Base-by-base conservation (phyloP, 2,113 vertebrate species). In the Rhodinocichla rosea region DNA sequence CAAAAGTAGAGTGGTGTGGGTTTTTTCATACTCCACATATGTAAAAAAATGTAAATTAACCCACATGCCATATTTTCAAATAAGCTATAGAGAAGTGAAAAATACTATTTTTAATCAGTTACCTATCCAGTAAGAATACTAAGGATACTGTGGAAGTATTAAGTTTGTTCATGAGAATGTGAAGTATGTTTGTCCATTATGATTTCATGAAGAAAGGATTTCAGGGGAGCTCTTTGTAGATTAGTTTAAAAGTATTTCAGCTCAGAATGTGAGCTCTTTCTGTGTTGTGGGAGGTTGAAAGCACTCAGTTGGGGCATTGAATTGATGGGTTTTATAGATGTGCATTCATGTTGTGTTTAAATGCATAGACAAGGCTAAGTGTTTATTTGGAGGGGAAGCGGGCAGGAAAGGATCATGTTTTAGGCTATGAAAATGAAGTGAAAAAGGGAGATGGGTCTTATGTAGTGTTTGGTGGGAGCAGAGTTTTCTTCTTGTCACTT, bases 151-250 rank as follows among this genome's bases (percentile, higher is more conserved):
- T 69, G 77, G 33, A 97, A 91, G 77, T 81, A 82, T 52, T 87
- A 78, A 47, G 24, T 71, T 37, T 57, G 59, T 80, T 59, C 44
- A 80, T 53, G 55, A 83, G 79, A 88, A 97, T 62, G 83, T 96
- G 83, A 85, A 67, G 35, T 65, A 45, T 55, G 83, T 70, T 90
- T 87, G 78, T 94, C 85, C 44, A 5, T 90, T 71, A 65, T 33
- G 49, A 71, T 95, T 95, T 92, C 57, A 68, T 56, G 60, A 89
- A 83, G 87, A 82, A 83, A 28, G 50, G 20, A 76, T 92, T 95
- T 83, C 59, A 62, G 65, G 53, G 49, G 22, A 76, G 47, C 47
- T 73, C 40, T 69, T 56, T n/a, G 0, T 1, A 79, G 45, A 83
- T 49, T n/a, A 39, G 18, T 60, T 80, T 30, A 37, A 28, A 69